Base-by-base conservation (phyloP, 2,797 vertebrate species). In the Masticophis lateralis region DNA sequence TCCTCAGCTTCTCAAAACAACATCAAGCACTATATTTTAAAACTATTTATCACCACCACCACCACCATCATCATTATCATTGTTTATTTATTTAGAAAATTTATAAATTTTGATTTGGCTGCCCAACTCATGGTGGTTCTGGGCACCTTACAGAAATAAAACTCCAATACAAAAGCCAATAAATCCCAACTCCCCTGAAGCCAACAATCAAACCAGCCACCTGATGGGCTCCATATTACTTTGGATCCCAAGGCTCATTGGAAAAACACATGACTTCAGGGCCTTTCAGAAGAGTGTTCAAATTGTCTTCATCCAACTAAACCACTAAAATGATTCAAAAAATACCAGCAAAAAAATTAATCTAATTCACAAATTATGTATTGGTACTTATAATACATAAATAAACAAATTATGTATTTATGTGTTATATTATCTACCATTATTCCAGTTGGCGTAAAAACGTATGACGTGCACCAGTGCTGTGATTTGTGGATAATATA, bases 381-480 rank as follows among this genome's bases (percentile, higher is more conserved):
- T 32, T 69, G 66, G 5, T 32, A 32, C 5, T n/a, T 32, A 69
- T 32, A 69, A 32, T 32, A 16, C 6, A 32, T 69, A 69, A 69
- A 16, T 32, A 69, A 5, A 69, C 66, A 69, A 69, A 32, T 32
- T 16, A 7, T 18, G 13, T 69, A 69, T 69, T 16, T 18, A 18
- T 69, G n/a, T 69, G 5, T 69, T 69, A 32, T n/a, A 66, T 63
- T 28, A 63, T 2, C 27, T 69, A 88, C 55, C 61, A 22, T 79
- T 63, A 56, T 51, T n/a, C 47, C 87, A 87, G 93, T 88, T 25
- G 88, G 91, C 95, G 88, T 0, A 37, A 0, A 61, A 95, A 93
- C 1, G 86, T 28, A 89, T 3, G 79, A 90, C 12, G 60, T 89
- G 69, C 10, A 28, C 43, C 51, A 18, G 16, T 59, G 43, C 37